Percentiles rank a stretch among this genome's conserved stretches.
Conservation (phyloP, 2,888 invertebrate species). For the Rhodophaea formosa region DNA sequence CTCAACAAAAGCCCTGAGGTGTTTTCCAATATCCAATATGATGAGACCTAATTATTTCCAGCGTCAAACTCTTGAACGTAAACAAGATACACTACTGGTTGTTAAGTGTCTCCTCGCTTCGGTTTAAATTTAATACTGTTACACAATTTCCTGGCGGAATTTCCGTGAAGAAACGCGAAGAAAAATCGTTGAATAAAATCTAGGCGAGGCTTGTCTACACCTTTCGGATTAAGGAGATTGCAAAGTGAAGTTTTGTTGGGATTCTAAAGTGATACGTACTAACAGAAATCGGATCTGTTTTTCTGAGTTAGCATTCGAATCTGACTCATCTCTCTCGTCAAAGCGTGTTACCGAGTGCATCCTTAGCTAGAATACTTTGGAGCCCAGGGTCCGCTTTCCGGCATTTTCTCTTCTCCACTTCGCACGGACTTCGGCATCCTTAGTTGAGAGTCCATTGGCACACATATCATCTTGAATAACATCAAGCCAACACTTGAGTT, state of each 20-base stretch:
- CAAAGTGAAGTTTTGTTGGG: neutral
- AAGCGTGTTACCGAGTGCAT: no score
- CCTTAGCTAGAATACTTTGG: no score
- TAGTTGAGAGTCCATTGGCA: no score
- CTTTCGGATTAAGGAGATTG: neutral
- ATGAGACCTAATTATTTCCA: neutral
- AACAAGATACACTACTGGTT: neutral
- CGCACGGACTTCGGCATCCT: no score
- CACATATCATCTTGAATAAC: no score
- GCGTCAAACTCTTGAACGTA: neutral
- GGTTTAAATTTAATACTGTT: neutral
- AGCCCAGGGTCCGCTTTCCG: no score
- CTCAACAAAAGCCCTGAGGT: neutral
- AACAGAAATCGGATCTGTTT: neutral
- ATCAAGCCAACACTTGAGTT: no score
- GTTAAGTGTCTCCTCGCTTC: neutral
- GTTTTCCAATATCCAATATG: neutral
- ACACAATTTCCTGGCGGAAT: neutral
- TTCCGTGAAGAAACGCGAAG: neutral
- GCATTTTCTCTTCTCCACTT: no score
- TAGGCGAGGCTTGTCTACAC: neutral
- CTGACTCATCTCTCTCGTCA: no score
- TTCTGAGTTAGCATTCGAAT: no score
- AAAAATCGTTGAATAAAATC: neutral
- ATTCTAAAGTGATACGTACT: neutral